Conservation (phyloP, 1,140 invertebrate species). For the Apis florea region DNA sequence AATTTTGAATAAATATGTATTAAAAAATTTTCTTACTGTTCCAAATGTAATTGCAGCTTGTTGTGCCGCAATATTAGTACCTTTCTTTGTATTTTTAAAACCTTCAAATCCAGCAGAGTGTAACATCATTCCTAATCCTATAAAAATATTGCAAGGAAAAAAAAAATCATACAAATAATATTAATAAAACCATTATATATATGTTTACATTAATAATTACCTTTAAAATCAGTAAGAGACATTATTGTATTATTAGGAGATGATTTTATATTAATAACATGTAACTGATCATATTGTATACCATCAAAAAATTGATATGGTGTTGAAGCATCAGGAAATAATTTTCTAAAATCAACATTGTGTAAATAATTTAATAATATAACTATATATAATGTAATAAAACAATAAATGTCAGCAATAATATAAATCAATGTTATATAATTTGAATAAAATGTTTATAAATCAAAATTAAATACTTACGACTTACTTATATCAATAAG, state of each 20-base stretch:
- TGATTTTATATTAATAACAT: constrained; percentile 90
- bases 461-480: not conserved
- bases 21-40: constrained; percentile 79
- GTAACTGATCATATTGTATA: constrained; percentile 88
- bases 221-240: constrained; percentile 83
- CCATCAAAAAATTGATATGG: constrained; percentile 83
- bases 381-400: not conserved
- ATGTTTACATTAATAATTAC: constrained; percentile 9
- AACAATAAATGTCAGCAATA: no score
- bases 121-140: constrained; percentile 82
- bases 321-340: not conserved
- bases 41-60: constrained; percentile 91
- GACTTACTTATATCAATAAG: accelerated
- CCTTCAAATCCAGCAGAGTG: constrained; percentile 93
- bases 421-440: no score
- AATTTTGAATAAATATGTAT: no score
- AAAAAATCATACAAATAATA: no score
- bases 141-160: constrained; percentile 31
- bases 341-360: not conserved
- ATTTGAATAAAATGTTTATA: not conserved
- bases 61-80: constrained; percentile 97
- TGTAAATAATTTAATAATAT: not conserved
- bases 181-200: not conserved
- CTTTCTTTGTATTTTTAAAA: constrained; percentile 96
- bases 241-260: constrained; percentile 94